phyloP scores from a whole-genome alignment of 2,888 invertebrate genomes.

The Anticlea derivata region DNA sequence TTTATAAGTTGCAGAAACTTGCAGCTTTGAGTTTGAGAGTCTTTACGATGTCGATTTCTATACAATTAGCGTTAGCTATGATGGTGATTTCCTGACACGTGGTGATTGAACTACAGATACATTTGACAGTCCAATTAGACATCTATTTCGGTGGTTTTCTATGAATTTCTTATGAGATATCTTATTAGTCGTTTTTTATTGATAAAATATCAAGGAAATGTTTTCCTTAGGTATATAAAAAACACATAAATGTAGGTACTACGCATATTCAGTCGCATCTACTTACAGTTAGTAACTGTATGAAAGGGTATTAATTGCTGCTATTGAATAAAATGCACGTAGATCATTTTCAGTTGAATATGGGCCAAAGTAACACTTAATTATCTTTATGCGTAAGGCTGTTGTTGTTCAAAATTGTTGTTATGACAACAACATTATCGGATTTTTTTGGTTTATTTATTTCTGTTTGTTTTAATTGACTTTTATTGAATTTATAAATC shows the following conservation, averaged over 20 bases:
- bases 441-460: not conserved
- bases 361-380: too few species aligned
- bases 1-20: not conserved
- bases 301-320: too few species aligned
- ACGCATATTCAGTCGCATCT: too few species aligned
- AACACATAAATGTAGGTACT: too few species aligned
- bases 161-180: conserved; percentile 1
- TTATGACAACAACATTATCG: conserved; percentile 22
- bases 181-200: conserved; percentile 3
- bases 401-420: conserved; percentile 11
- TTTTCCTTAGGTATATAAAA: too few species aligned
- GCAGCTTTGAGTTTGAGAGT: not conserved
- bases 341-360: too few species aligned
- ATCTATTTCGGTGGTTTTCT: not conserved
- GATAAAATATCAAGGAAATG: too few species aligned
- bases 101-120: conserved; percentile 13
- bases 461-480: conserved; percentile 5
- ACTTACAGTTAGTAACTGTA: too few species aligned
- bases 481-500: too few species aligned
- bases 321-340: too few species aligned
- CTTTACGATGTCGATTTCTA: not conserved
- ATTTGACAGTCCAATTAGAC: conserved; percentile 1
- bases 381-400: too few species aligned
- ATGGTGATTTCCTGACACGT: conserved; percentile 20
- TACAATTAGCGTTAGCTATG: too few species aligned